A percentile compares a stretch with the other conserved stretches of the same genome.
phyloP scores from a whole-genome alignment of 2,797 vertebrate species.

The Anas georgica region DNA sequence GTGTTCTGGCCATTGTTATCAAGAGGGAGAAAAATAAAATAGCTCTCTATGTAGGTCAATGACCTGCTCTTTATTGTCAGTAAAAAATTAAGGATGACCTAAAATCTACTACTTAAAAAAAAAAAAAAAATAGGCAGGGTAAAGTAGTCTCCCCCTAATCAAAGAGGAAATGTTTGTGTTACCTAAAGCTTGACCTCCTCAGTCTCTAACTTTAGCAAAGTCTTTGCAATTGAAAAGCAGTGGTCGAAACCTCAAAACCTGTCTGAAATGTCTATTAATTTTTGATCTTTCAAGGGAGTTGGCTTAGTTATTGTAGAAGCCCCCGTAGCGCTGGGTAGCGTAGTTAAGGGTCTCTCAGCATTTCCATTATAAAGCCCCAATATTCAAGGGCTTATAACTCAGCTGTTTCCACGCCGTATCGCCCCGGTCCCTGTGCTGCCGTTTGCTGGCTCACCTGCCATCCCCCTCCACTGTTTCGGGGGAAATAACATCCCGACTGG shows the following conservation, averaged over 20 bases:
- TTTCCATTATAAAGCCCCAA: constrained; percentile 69
- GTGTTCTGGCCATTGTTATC: constrained; percentile 78
- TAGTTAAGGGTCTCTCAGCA: constrained; percentile 64
- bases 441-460: neutral
- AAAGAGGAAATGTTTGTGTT: constrained; percentile 77
- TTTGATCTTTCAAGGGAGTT: constrained; percentile 73
- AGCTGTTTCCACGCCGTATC: neutral
- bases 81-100: constrained; percentile 82
- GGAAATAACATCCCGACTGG: neutral
- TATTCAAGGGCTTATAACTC: constrained; percentile 36
- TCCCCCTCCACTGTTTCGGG: neutral
- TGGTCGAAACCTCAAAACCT: constrained; percentile 69
- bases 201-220: constrained; percentile 73
- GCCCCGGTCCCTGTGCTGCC: neutral
- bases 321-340: constrained; percentile 23
- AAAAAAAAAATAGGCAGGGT: constrained; percentile 42
- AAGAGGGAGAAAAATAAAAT: constrained; percentile 76
- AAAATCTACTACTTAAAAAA: constrained; percentile 74
- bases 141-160: constrained; percentile 75
- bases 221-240: constrained; percentile 70
- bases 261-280: constrained; percentile 76
- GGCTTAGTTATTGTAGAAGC: constrained; percentile 62
- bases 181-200: constrained; percentile 75
- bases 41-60: constrained; percentile 80
- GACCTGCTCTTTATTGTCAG: constrained; percentile 78